Evolutionary conservation across 2,113 vertebrate genomes (phyloP).

Genomic region (Anguilla japonica): DNA sequence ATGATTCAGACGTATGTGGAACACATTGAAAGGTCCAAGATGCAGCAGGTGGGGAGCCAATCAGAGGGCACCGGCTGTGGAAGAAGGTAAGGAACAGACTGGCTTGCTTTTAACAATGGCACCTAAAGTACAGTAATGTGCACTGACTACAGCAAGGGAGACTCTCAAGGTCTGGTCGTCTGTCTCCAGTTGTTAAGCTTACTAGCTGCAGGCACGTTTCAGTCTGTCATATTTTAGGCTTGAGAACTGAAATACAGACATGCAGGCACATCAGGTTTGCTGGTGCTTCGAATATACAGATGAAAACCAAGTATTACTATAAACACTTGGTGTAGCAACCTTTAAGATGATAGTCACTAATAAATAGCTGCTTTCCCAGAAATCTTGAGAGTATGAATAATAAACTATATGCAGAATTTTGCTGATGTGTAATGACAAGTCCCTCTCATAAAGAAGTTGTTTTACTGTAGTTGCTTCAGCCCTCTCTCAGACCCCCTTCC

Average conservation of each 20-base stretch:
- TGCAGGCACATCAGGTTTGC: not conserved
- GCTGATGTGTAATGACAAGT: not conserved
- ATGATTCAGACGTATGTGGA: conserved; percentile 99
- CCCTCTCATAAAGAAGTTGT: not conserved
- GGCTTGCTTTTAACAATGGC: not conserved
- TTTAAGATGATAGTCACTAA: not conserved
- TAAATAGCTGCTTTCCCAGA: too few species aligned
- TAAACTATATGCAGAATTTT: not conserved
- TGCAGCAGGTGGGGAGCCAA: conserved; percentile 87
- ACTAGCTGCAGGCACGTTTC: too few species aligned
- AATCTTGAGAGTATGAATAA: too few species aligned
- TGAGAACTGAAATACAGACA: not conserved
- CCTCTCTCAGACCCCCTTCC: not conserved
- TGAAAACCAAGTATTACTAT: too few species aligned
- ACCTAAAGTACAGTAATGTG: not conserved
- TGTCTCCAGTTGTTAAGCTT: too few species aligned
- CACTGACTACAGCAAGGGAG: not conserved
- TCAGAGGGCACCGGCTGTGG: conserved; percentile 81
- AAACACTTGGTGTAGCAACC: not conserved
- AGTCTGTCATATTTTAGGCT: not conserved
- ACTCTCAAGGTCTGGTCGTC: too few species aligned
- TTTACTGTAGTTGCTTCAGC: not conserved
- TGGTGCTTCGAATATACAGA: not conserved
- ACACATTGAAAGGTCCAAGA: conserved; percentile 94
- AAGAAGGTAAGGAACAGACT: conserved; percentile 78